These are phyloP conservation scores for Myotis yumanensis DNA, from an alignment of 2,113 vertebrate species.

Conservation along the genomic window DNA sequence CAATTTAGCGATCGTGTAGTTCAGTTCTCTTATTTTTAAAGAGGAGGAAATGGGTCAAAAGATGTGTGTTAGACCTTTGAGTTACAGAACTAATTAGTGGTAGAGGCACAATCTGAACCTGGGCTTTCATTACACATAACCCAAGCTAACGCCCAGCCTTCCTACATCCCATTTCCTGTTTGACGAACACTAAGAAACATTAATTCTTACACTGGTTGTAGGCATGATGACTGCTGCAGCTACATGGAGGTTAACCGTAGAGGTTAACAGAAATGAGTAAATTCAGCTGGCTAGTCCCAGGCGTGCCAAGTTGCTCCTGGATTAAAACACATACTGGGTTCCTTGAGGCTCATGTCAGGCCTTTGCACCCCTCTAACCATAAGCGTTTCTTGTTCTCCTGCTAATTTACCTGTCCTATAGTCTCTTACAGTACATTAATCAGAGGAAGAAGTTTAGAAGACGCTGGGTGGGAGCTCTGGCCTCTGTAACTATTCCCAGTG, in stretches of 20 bases:
- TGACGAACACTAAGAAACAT: neutral
- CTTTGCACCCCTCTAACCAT: neutral
- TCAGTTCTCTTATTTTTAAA: slow-evolving; percentile 29
- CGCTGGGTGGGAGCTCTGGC: slow-evolving; percentile 93
- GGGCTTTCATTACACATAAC: neutral
- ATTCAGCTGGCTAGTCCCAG: neutral
- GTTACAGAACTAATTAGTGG: neutral
- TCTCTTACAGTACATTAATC: slow-evolving; percentile 95
- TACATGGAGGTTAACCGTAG: neutral
- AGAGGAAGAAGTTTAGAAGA: slow-evolving; percentile 92
- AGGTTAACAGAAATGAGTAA: neutral
- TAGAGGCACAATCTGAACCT: neutral
- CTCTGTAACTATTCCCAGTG: slow-evolving; percentile 90
- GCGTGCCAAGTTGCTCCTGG: neutral
- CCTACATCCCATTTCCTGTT: neutral
- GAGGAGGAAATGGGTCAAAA: neutral
- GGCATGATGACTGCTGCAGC: neutral
- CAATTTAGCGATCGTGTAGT: neutral
- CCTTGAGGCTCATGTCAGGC: neutral
- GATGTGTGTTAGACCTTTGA: neutral
- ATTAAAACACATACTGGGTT: neutral
- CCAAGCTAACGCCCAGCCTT: neutral
- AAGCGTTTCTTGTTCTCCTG: neutral
- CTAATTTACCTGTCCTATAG: slow-evolving; percentile 72
- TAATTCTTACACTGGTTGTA: neutral